A percentile compares a stretch with the other conserved stretches of the same genome.
phyloP scores from a whole-genome alignment of 2,113 vertebrate species.

The Nyctibius bracteatus region DNA sequence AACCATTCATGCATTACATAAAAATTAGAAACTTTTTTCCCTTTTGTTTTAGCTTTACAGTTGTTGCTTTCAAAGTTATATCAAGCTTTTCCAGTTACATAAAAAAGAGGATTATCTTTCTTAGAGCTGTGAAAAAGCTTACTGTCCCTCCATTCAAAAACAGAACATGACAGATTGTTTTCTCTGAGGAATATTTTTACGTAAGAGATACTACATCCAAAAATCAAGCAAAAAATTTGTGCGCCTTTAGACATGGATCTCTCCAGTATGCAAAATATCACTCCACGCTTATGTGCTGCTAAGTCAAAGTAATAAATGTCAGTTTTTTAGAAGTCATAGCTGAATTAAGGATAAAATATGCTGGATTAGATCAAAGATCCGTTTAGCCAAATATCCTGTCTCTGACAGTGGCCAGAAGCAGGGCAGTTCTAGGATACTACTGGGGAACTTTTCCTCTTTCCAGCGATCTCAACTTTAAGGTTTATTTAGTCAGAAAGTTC shows the following conservation, averaged over 20 bases:
- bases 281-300: not conserved
- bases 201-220: not conserved
- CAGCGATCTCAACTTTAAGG: not conserved
- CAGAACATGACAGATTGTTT: not conserved
- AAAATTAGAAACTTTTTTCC: not conserved
- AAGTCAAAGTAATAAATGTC: not conserved
- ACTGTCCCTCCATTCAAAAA: not conserved
- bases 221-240: not conserved
- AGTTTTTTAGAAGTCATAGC: not conserved
- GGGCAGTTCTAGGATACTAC: not conserved
- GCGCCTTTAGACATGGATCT: not conserved
- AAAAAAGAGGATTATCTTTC: not conserved
- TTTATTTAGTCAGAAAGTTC: not conserved
- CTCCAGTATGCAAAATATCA: not conserved
- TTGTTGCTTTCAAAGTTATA: not conserved
- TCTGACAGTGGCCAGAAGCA: not conserved
- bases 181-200: not conserved
- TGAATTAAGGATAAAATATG: not conserved
- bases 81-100: not conserved
- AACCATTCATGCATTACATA: not conserved
- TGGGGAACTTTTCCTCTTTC: not conserved
- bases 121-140: not conserved
- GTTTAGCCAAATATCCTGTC: not conserved
- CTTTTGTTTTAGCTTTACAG: not conserved
- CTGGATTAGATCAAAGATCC: not conserved